Evolutionary conservation across 2,797 vertebrate genomes (phyloP), one percentile per base, ranked within the genome.

Genomic region (Macrochelys suwanniensis): DNA sequence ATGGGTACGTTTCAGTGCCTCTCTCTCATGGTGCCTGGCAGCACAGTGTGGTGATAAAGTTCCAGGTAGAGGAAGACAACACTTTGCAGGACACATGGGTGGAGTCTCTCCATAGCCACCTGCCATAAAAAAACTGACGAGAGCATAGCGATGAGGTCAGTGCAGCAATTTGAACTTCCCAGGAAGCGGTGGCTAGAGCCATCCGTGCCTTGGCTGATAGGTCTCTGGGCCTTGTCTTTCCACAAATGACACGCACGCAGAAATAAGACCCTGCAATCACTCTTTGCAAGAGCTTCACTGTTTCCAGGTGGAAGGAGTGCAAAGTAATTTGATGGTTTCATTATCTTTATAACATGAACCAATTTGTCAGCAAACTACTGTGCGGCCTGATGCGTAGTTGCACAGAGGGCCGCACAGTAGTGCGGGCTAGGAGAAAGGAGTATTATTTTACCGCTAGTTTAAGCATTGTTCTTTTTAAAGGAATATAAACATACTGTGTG

Each of bases 331-430:
- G 96, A 97, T 96, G 96, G 96, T 96, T 97, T 97, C 94, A 97
- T 97, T 97, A 96, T 97, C 97, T 97, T 93, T 86, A 83, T 94
- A 97, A 96, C 93, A 97, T 37, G 96, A 97, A 96, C 89, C 95
- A 97, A 96, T 97, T 97, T 97, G 96, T 97, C 96, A 97, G 97
- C 94, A 97, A 96, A 96, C 96, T 97, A 95, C 96, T 93, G 95
- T 97, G 94, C 26, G 6, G 90, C 89, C 90, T 89, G 92, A 96
- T 94, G 94, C 94, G 90, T 83, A 93, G 96, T 94, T 95, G 96
- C 87, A 68, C 89, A 15, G 93, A 77, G 86, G 95, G 85, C 78
- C 82, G 84, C 37, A 42, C 37, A 42, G 37, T 42, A 42, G 37
- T 42, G 37, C 37, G 4, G 89, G 85, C 92, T 95, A 92, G 84